phyloP scores from a whole-genome alignment of 1,140 invertebrate genomes.

The Drosophila bocki region DNA sequence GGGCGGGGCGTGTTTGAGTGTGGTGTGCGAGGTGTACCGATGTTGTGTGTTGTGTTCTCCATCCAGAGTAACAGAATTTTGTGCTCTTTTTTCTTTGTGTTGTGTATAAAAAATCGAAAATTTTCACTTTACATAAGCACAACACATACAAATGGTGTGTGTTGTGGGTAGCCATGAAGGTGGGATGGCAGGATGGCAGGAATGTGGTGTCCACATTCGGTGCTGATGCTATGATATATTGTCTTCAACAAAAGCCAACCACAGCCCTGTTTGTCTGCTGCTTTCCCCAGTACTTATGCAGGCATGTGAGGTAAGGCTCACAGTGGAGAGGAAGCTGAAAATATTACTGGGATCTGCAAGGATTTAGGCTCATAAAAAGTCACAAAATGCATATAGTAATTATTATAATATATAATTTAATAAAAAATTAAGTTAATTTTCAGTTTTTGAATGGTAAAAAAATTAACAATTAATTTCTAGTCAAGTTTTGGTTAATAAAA shows the following conservation, averaged over 20 bases:
- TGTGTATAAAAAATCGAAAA: conserved; percentile 77
- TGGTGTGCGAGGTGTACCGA: conserved; percentile 10
- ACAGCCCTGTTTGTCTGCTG: conserved; percentile 50
- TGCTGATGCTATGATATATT: conserved; percentile 82
- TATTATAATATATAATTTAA: not conserved
- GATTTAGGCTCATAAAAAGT: not conserved
- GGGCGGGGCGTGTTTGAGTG: not conserved
- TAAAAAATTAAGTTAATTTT: not conserved
- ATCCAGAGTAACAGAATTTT: conserved; percentile 55
- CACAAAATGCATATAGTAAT: not conserved
- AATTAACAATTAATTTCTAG: not conserved
- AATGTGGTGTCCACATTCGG: conserved; percentile 49
- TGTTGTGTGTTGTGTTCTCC: conserved; percentile 27
- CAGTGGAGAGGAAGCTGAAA: conserved; percentile 13
- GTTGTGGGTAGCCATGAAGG: conserved; percentile 61
- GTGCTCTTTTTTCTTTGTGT: conserved; percentile 35
- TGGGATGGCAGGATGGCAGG: conserved; percentile 21
- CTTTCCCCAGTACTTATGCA: conserved; percentile 6
- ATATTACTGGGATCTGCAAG: not conserved
- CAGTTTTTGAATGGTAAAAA: not conserved
- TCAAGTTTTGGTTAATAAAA: not conserved
- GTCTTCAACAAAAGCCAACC: conserved; percentile 82
- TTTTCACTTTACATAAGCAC: conserved; percentile 80
- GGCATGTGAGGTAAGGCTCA: conserved; percentile 13
- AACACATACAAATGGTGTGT: conserved; percentile 72